Evolutionary conservation across 2,797 vertebrate species (phyloP).

Genomic region (Vultur gryphus): DNA sequence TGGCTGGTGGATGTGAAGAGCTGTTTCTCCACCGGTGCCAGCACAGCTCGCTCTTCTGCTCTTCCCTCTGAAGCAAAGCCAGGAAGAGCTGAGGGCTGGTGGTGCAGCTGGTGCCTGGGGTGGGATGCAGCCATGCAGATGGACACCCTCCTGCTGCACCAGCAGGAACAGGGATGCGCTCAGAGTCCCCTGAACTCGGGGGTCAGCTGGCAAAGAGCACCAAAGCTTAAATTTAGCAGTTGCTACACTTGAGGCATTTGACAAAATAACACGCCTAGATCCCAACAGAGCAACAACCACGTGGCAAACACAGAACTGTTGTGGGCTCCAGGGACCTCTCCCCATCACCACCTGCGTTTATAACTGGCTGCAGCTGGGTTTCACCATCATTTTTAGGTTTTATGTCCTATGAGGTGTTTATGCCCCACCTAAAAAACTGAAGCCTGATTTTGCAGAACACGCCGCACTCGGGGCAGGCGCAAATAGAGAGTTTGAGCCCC

Average conservation of each 20-base stretch:
- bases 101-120: background rate
- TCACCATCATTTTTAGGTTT: background rate
- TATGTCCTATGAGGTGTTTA: background rate
- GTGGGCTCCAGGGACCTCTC: background rate
- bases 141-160: background rate
- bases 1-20: background rate
- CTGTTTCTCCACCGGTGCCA: background rate
- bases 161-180: background rate
- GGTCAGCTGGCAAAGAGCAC: background rate
- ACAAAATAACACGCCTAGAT: background rate
- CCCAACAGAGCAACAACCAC: background rate
- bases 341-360: background rate
- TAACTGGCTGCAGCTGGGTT: background rate
- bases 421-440: background rate
- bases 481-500: accelerated
- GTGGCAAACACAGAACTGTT: background rate
- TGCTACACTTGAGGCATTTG: background rate
- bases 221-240: background rate
- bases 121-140: background rate
- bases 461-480: accelerated
- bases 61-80: background rate
- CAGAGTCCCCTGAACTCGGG: background rate
- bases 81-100: background rate
- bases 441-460: background rate
- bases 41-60: background rate